phyloP scores from a whole-genome alignment of 2,797 vertebrate genomes.

The Sebastes hubbsi region DNA sequence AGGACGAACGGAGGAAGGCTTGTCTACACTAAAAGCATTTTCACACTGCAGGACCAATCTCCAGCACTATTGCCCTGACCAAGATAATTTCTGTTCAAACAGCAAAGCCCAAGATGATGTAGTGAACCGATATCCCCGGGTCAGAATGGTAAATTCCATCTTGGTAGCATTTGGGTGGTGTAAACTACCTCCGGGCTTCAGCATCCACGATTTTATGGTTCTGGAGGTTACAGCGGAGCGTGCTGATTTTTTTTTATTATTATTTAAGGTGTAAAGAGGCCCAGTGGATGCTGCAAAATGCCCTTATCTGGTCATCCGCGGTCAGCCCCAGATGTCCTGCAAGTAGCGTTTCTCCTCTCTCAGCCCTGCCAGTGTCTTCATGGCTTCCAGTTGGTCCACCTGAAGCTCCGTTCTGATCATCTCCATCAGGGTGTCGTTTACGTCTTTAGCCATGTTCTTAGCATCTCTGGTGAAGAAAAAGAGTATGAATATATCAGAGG shows the following conservation, averaged over 20 bases:
- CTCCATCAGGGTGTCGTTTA: slow-evolving; percentile 87
- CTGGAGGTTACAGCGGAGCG: slow-evolving; percentile 57
- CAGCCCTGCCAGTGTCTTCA: slow-evolving; percentile 88
- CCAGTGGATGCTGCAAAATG: slow-evolving; percentile 23
- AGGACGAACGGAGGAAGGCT: slow-evolving; percentile 41
- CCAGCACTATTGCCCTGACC: slow-evolving; percentile 45
- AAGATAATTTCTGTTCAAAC: slow-evolving; percentile 71
- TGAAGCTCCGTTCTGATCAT: slow-evolving; percentile 84
- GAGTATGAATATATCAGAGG: not conserved
- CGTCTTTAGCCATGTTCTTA: slow-evolving; percentile 95
- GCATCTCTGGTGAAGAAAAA: slow-evolving; percentile 85
- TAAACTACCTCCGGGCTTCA: slow-evolving; percentile 54
- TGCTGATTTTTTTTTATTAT: slow-evolving; percentile 19
- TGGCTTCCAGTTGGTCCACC: slow-evolving; percentile 87
- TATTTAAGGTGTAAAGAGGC: slow-evolving; percentile 11
- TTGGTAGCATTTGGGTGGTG: slow-evolving; percentile 35
- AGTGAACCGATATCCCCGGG: slow-evolving; percentile 59
- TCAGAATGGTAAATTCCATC: slow-evolving; percentile 60
- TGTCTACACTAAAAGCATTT: slow-evolving; percentile 72
- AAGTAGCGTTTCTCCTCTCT: slow-evolving; percentile 91
- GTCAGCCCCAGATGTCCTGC: slow-evolving; percentile 95
- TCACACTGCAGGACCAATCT: slow-evolving; percentile 66
- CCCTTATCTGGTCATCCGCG: slow-evolving; percentile 15
- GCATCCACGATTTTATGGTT: slow-evolving; percentile 50
- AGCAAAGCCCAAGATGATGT: slow-evolving; percentile 64